Base-by-base conservation (phyloP, 2,797 vertebrate genomes). In the Spea hammondii region DNA sequence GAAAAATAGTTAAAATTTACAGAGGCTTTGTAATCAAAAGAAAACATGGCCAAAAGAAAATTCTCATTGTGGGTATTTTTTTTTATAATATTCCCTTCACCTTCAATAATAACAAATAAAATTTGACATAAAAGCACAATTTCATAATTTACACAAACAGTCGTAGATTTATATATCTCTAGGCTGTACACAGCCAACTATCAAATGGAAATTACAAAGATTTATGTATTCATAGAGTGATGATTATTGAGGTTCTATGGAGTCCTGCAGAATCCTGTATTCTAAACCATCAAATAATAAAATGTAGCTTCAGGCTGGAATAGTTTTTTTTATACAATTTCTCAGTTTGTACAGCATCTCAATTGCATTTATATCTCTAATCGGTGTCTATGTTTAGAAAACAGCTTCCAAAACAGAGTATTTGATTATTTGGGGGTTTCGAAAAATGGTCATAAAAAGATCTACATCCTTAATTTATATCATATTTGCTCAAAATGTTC, bases 211-310 rank as follows among this genome's bases (percentile, higher is more conserved):
- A 74, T 79, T 70, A 79, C 72, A 74, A 79, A 74, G 78, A 79
- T 79, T 79, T 75, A 79, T 79, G 69, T 70, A 79, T 79, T 79
- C 78, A 79, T 79, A 59, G 57, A 7, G 45, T 79, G 78, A 79
- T 79, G 72, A 70, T 74, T 75, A 75, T 70, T 79, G 72, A 64
- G 54, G 62, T 79, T 79, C 54, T 75, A 54, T 70, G 72, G 72
- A 48, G 47, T 74, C 72, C 49, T 70, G 65, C 72, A 68, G 72
- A 67, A 79, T 64, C 68, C 57, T 72, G 62, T 79, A 51, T 47
- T 46, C 48, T 46, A 53, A 73, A 65, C 72, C 73, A 73, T 73
- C 65, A 79, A 79, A 79, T 79, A 73, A 67, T 67, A 75, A 51
- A 73, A 79, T 44, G 46, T 78, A 48, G 77, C 70, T 79, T 60